Evolutionary conservation across 2,888 invertebrate genomes (phyloP).

Genomic region (Xanthorhoe spadicearia): DNA sequence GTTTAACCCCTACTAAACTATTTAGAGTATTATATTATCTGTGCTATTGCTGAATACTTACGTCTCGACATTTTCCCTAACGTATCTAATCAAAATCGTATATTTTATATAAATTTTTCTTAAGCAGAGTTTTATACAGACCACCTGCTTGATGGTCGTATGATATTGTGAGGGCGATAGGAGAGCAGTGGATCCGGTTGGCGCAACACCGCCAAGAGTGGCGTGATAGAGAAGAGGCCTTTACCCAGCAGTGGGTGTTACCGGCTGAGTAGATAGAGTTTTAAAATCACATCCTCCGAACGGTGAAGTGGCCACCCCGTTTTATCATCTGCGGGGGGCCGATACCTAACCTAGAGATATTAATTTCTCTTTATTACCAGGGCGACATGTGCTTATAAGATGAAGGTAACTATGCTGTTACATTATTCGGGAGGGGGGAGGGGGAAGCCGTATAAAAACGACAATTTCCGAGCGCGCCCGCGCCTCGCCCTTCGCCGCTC

Average conservation of each 20-base stretch:
- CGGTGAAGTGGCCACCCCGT: constrained; percentile 26
- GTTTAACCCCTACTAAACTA: too few relatives aligned
- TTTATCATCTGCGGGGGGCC: constrained; percentile 44
- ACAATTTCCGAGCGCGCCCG: constrained; percentile 83
- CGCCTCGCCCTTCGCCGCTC: constrained; percentile 80
- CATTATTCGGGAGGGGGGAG: constrained; percentile 71
- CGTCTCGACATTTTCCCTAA: too few relatives aligned
- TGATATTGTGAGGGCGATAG: too few relatives aligned
- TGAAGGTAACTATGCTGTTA: constrained; percentile 78
- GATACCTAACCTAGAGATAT: constrained; percentile 63
- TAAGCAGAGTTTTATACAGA: constrained; percentile 2
- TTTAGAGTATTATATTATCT: too few relatives aligned
- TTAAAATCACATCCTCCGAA: constrained; percentile 23
- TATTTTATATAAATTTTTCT: neutral
- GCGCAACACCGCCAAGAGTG: too few relatives aligned
- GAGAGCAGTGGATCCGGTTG: too few relatives aligned
- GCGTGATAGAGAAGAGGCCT: too few relatives aligned
- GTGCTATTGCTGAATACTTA: too few relatives aligned
- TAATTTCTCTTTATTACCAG: constrained; percentile 78
- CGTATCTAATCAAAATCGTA: neutral
- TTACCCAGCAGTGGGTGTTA: too few relatives aligned
- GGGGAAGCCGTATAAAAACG: constrained; percentile 83
- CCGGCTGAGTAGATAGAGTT: too few relatives aligned
- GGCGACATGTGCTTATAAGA: constrained; percentile 78
- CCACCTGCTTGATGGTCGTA: too few relatives aligned